Evolutionary conservation across 2,113 vertebrate species (phyloP).

Genomic region (Tachuris rubrigastra): DNA sequence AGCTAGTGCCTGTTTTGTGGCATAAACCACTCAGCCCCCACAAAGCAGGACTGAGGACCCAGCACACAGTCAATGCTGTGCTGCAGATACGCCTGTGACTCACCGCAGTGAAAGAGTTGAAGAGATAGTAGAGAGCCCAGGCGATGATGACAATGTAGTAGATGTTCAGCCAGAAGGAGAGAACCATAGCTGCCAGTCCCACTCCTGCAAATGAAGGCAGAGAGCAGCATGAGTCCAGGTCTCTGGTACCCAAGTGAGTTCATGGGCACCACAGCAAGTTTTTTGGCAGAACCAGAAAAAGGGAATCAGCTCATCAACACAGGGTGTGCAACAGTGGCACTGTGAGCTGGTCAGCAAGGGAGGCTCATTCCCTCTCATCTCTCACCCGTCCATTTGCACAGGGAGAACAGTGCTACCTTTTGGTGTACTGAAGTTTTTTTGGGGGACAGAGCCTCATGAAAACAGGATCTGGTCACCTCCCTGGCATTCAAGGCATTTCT

Average conservation of each 20-base stretch:
- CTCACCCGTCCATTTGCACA: not conserved
- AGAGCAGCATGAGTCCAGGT: not conserved
- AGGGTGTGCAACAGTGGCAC: fast-evolving
- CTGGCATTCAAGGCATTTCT: not conserved
- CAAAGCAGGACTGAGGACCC: not conserved
- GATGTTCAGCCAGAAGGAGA: constrained; percentile 92
- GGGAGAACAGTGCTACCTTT: not conserved
- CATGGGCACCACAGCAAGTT: fast-evolving
- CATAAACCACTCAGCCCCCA: not conserved
- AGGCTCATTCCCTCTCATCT: not conserved
- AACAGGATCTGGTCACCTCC: not conserved
- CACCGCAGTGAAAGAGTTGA: constrained; percentile 85
- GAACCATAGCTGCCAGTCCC: constrained; percentile 84
- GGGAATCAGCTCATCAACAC: fast-evolving
- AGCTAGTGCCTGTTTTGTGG: not conserved
- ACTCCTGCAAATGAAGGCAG: constrained; percentile 73
- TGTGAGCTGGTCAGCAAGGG: not conserved
- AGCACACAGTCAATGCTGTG: not conserved
- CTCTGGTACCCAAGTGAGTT: not conserved
- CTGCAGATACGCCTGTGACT: not conserved
- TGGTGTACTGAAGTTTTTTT: not conserved
- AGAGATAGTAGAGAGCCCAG: constrained; percentile 91
- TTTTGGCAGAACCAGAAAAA: not conserved
- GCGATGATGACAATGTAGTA: constrained; percentile 92
- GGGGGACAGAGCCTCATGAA: not conserved